Percentiles rank a stretch among this genome's conserved stretches.
Evolutionary conservation across 1,140 invertebrate genomes (phyloP).

Genomic region (Bicyclus anynana): DNA sequence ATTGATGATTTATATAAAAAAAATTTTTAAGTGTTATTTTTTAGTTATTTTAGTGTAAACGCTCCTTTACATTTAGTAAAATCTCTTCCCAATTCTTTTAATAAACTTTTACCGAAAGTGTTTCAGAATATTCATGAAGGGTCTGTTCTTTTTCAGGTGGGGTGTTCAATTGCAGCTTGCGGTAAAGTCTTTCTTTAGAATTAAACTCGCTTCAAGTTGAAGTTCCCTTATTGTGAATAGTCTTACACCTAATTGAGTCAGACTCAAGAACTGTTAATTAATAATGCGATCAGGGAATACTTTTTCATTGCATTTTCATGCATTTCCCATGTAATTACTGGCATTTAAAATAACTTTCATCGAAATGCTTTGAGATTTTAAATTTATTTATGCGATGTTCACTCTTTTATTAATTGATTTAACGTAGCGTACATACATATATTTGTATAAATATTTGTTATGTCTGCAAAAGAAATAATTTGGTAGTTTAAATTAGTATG

Average conservation of each 20-base stretch:
- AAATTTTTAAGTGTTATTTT: too few species aligned
- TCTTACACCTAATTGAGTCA: slow-evolving; percentile 18
- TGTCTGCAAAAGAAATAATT: too few species aligned
- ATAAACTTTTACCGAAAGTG: slow-evolving; percentile 67
- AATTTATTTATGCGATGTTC: background rate
- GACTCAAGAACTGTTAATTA: slow-evolving; percentile 12
- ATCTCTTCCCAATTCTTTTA: slow-evolving; percentile 48
- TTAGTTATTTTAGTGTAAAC: slow-evolving; percentile 7
- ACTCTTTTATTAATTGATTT: background rate
- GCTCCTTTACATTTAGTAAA: slow-evolving; percentile 30
- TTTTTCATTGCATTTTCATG: slow-evolving; percentile 2
- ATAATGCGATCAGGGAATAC: slow-evolving; percentile 7
- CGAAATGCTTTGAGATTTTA: background rate
- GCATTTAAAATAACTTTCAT: background rate
- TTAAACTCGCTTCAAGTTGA: slow-evolving; percentile 32
- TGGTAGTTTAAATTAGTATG: too few species aligned
- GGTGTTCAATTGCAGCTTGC: slow-evolving; percentile 44
- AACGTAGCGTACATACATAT: too few species aligned
- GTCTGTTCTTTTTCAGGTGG: slow-evolving; percentile 68
- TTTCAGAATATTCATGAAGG: slow-evolving; percentile 71
- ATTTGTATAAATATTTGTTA: too few species aligned
- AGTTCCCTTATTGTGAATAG: slow-evolving; percentile 24
- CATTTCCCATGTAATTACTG: background rate
- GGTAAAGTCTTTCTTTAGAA: slow-evolving; percentile 38
- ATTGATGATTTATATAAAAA: too few species aligned